Evolutionary conservation across 2,113 vertebrate species (phyloP).

Genomic region (Catagonus wagneri): DNA sequence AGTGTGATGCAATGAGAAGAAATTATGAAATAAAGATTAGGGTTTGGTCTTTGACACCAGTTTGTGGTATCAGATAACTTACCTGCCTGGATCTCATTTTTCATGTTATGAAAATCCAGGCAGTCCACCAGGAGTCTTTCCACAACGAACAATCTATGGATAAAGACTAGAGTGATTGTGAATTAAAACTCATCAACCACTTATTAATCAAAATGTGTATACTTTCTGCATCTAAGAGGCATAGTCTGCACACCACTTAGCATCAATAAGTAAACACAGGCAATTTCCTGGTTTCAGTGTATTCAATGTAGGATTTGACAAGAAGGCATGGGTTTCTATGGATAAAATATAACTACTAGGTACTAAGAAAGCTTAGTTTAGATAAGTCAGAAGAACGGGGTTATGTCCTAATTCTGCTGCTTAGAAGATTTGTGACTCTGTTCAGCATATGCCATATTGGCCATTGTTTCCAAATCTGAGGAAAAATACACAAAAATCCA

Average conservation of each 20-base stretch:
- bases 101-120: neutral
- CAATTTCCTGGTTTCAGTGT: neutral
- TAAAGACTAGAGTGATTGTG: neutral
- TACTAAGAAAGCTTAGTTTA: neutral
- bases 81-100: neutral
- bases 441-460: neutral
- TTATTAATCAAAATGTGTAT: neutral
- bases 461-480: neutral
- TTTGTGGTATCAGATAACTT: neutral
- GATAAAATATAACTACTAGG: neutral
- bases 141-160: neutral
- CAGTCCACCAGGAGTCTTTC: neutral
- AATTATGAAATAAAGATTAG: neutral
- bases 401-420: neutral
- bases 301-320: neutral
- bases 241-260: neutral
- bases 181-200: neutral
- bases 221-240: neutral
- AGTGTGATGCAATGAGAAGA: neutral
- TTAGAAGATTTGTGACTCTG: neutral
- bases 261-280: neutral
- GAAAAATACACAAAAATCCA: neutral
- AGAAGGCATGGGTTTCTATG: neutral
- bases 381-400: neutral
- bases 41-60: neutral